Percentiles rank a stretch among this genome's conserved stretches.
Conservation (phyloP, 2,113 vertebrate genomes). For the Phaethon lepturus region DNA sequence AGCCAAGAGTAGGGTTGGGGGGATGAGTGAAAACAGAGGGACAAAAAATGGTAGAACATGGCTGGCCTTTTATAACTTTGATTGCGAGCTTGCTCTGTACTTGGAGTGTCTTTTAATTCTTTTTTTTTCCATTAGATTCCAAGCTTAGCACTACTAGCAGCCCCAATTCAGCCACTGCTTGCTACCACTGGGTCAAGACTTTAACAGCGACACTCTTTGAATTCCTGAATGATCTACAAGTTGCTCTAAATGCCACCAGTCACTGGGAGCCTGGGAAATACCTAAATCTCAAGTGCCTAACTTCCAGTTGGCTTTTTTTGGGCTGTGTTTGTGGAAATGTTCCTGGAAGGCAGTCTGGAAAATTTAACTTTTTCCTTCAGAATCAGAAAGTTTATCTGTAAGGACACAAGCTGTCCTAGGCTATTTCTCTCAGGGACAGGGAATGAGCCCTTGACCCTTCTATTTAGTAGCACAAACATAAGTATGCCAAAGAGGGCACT, state of each 20-base stretch:
- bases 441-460: background rate
- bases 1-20: background rate
- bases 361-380: background rate
- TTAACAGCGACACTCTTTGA: background rate
- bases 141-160: background rate
- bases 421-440: background rate
- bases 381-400: background rate
- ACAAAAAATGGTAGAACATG: background rate
- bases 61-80: background rate
- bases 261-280: background rate
- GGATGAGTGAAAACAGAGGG: background rate
- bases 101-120: background rate
- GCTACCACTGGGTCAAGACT: background rate
- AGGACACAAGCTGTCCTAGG: background rate
- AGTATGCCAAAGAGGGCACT: background rate
- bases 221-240: background rate
- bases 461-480: background rate
- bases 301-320: background rate
- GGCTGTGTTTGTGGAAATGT: background rate
- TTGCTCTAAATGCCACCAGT: background rate
- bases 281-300: background rate
- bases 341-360: background rate
- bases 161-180: background rate
- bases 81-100: background rate
- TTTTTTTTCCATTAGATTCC: background rate